Evolutionary conservation across 2,113 vertebrate species (phyloP).

Genomic region (Ochotona princeps): DNA sequence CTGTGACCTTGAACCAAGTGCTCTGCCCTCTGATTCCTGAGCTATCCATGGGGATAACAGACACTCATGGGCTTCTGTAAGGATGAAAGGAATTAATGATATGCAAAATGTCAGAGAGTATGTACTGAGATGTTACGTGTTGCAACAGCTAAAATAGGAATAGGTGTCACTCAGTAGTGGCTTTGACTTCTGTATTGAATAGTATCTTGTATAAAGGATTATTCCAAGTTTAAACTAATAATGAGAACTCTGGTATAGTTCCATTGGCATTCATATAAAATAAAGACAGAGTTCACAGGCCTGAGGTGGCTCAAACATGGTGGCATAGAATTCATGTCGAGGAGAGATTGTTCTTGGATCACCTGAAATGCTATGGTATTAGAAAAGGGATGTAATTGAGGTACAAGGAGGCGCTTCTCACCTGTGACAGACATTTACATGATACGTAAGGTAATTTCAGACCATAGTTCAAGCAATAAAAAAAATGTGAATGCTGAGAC

Average conservation of each 20-base stretch:
- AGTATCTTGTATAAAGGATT: background rate
- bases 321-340: background rate
- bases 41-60: too few species aligned
- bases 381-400: background rate
- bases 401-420: background rate
- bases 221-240: background rate
- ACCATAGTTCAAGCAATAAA: background rate
- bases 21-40: background rate
- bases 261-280: background rate
- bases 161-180: background rate
- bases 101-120: background rate
- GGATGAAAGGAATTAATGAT: background rate
- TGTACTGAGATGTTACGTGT: background rate
- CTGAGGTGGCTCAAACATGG: background rate
- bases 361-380: background rate
- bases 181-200: slow-evolving; percentile 36
- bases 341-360: background rate
- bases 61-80: background rate
- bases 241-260: background rate
- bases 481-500: background rate
- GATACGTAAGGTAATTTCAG: background rate
- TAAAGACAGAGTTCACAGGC: background rate
- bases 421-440: background rate
- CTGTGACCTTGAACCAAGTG: background rate
- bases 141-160: background rate